Evolutionary conservation across 2,113 vertebrate genomes (phyloP), one percentile per base, ranked within the genome.

Genomic region (Cygnus buccinator): DNA sequence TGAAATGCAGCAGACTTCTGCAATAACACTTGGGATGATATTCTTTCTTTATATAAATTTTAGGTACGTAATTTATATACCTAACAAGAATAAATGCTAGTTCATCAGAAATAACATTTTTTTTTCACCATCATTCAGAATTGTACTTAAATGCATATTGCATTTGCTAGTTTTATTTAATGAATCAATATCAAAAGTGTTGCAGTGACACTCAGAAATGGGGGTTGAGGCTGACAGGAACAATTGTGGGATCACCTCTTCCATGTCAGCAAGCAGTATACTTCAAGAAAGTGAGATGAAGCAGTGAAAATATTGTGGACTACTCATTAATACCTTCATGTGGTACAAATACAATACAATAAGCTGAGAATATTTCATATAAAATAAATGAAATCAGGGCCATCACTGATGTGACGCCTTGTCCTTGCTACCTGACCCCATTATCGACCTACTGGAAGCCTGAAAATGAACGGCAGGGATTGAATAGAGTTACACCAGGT

Each of bases 151-250:
- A 29, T 57, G 39, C 31, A 26, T 73, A 61, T 55, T 14, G 11
- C 59, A 54, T 66, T 89, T 59, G 10, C 20, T 94, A 62, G 73
- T 89, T 96, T 84, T 84, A 90, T 93, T 95, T 50, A 78, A 31
- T 63, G 54, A 41, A 72, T 33, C 29, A 84, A 75, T 91, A 83
- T 97, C 65, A 70, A 72, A 82, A 79, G 29, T 93, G 41, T 22
- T 76, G n/a, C 81, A 74, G 23, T 81, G 35, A 54, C 62, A 72
- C 52, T 90, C 61, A 66, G 71, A 48, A 74, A 57, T 65, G 37
- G 44, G 18, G 65, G 12, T 20, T 67, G n/a, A 48, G 52, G 20
- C 54, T 67, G n/a, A n/a, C 29, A 46, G 57, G 58, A 83, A 25
- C 54, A 48, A 17, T 43, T 44, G 61, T 21, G 66, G 33, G 18